Evolutionary conservation across 2,113 vertebrate species (phyloP).

Genomic region (Pteronura brasiliensis): DNA sequence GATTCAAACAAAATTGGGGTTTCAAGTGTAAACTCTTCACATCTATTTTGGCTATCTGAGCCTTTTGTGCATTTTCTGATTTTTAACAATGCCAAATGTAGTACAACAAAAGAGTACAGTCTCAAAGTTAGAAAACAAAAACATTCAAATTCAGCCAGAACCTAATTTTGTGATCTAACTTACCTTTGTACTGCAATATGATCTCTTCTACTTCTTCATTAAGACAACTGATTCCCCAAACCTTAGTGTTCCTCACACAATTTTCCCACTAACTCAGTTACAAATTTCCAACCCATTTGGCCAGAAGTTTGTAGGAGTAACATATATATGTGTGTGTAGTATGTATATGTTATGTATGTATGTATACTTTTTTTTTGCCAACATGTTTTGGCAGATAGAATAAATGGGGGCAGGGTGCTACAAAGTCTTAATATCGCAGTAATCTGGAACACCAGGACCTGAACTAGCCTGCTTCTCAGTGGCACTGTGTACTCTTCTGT

Average conservation of each 20-base stretch:
- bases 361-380: not conserved
- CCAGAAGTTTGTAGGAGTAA: not conserved
- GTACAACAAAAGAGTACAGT: not conserved
- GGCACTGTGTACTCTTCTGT: not conserved
- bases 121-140: slow-evolving; percentile 32
- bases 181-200: not conserved
- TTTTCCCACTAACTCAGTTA: not conserved
- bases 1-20: not conserved
- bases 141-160: not conserved
- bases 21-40: not conserved
- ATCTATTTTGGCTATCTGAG: not conserved
- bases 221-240: not conserved
- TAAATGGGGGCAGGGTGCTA: not conserved
- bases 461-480: not conserved
- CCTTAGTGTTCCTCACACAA: not conserved
- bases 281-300: not conserved
- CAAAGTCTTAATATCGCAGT: not conserved
- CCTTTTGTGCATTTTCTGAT: not conserved
- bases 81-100: slow-evolving; percentile 11
- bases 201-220: not conserved
- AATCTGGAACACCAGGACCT: not conserved
- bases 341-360: not conserved
- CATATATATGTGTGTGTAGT: not conserved
- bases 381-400: not conserved
- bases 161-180: not conserved